Conservation (phyloP, 1,140 invertebrate genomes). For the Drosophila arawakana region DNA sequence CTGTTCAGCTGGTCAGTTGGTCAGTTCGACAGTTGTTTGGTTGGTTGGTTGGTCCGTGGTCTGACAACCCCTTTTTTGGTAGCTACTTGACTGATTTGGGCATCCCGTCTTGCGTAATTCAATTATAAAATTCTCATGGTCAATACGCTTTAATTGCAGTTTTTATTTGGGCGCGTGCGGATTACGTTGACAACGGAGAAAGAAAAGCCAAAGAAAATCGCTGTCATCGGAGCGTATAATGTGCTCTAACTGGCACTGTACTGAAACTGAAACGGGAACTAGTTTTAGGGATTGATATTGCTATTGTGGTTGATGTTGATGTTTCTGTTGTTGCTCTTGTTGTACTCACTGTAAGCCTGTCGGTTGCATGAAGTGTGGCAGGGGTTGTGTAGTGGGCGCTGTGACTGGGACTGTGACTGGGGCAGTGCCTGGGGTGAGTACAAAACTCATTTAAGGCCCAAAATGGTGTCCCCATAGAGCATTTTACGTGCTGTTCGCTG, state of each 20-base stretch:
- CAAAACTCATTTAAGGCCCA: conserved; percentile 70
- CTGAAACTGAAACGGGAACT: conserved; percentile 21
- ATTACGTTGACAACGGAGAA: conserved; percentile 22
- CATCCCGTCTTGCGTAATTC: conserved; percentile 51
- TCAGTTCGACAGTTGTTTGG: too few species aligned
- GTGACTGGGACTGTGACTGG: too few species aligned
- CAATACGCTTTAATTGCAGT: conserved; percentile 81
- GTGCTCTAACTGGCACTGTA: conserved; percentile 9
- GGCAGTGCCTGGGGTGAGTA: neutral
- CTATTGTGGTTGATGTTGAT: neutral
- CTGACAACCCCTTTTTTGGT: conserved; percentile 33
- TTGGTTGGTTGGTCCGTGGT: neutral
- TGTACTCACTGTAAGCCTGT: conserved; percentile 16
- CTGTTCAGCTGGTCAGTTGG: conserved; percentile 23
- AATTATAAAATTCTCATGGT: conserved; percentile 81
- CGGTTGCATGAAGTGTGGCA: conserved; percentile 33
- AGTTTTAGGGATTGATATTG: conserved; percentile 3
- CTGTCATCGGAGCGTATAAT: conserved; percentile 11
- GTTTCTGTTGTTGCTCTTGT: conserved; percentile 1
- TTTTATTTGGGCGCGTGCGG: conserved; percentile 65
- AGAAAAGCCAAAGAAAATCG: conserved; percentile 18
- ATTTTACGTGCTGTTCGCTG: conserved; percentile 6
- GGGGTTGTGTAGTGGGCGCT: too few species aligned
- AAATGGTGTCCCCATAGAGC: conserved; percentile 51
- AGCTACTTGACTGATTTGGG: conserved; percentile 7